phyloP scores from a whole-genome alignment of 2,888 invertebrate genomes.

The Coleophora flavipennella region DNA sequence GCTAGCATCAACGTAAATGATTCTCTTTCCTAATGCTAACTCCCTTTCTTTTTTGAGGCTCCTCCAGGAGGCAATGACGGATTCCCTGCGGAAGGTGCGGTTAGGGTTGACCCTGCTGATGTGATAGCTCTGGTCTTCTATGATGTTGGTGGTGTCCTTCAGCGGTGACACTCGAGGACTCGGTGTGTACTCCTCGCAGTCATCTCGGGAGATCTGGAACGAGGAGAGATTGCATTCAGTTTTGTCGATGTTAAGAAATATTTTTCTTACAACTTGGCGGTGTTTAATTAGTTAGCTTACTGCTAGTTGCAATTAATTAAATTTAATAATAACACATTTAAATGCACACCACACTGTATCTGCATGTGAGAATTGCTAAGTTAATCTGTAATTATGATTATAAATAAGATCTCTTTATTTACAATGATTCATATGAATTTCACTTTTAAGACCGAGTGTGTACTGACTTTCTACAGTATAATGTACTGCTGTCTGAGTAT shows the following conservation, averaged over 20 bases:
- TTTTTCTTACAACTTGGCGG: too few relatives aligned
- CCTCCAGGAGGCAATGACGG: slow-evolving; percentile 68
- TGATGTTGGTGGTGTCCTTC: slow-evolving; percentile 62
- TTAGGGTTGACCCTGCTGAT: slow-evolving; percentile 68
- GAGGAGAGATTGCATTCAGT: slow-evolving; percentile 11
- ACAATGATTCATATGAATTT: too few relatives aligned
- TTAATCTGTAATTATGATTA: too few relatives aligned
- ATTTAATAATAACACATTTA: too few relatives aligned
- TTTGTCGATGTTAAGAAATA: neutral
- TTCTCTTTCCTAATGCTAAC: slow-evolving; percentile 56
- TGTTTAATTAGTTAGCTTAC: too few relatives aligned
- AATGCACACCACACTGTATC: too few relatives aligned
- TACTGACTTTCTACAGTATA: too few relatives aligned
- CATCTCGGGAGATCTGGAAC: slow-evolving; percentile 64
- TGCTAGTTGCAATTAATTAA: too few relatives aligned
- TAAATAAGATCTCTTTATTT: too few relatives aligned
- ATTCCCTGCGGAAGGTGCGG: slow-evolving; percentile 63
- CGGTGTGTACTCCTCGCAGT: slow-evolving; percentile 60
- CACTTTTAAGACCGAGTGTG: too few relatives aligned
- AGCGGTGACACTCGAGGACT: slow-evolving; percentile 60
- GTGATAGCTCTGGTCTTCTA: slow-evolving; percentile 51
- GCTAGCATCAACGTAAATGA: slow-evolving; percentile 57
- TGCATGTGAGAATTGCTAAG: too few relatives aligned
- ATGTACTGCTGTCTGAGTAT: too few relatives aligned
- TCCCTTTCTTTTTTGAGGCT: slow-evolving; percentile 65